Evolutionary conservation across 2,797 vertebrate species (phyloP), one percentile per base, ranked within the genome.

Genomic region (Yasuhikotakia modesta): DNA sequence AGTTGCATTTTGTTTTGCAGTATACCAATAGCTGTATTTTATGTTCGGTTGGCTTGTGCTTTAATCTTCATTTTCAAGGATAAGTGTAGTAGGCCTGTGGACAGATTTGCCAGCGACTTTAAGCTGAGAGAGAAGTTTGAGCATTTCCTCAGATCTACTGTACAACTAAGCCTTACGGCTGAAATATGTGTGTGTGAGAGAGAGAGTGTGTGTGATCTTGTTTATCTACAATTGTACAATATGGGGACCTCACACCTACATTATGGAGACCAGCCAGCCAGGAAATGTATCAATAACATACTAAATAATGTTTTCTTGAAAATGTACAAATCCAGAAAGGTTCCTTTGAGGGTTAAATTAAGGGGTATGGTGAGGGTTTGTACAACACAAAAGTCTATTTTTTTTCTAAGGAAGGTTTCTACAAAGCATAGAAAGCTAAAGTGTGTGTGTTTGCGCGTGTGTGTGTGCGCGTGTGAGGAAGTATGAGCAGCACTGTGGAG

Each of bases 81-180:
- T 70, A 24, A 63, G 57, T 57, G 30, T 45, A 45, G 35, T 35
- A 35, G 35, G 61, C 39, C 39, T 21, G 21, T 65, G 48, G 60
- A 66, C 50, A 46, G 76, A 64, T 57, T 53, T 64, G 35, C 22
- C 64, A n/a, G 39, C 45, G 39, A 76, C 19, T 76, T 69, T 69
- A 65, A 69, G 65, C 27, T 50, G 27, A 30, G 16, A 60, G 65
- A 60, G 53, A 11, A n/a, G 24, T 58, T 79, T 27, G 11, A 22
- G 16, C n/a, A 35, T 69, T 32, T n/a, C 45, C 48, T 74, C 5
- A 12, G 27, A 63, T 48, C 35, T 55, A 53, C 57, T 27, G 14
- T 35, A 63, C 63, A 68, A 43, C 64, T n/a, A 35, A 32, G 57
- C 57, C 32, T 76, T 48, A 65, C 52, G 64, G 48, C 79, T 79